phyloP scores from a whole-genome alignment of 1,140 invertebrate species.

The Anthonomus grandis region DNA sequence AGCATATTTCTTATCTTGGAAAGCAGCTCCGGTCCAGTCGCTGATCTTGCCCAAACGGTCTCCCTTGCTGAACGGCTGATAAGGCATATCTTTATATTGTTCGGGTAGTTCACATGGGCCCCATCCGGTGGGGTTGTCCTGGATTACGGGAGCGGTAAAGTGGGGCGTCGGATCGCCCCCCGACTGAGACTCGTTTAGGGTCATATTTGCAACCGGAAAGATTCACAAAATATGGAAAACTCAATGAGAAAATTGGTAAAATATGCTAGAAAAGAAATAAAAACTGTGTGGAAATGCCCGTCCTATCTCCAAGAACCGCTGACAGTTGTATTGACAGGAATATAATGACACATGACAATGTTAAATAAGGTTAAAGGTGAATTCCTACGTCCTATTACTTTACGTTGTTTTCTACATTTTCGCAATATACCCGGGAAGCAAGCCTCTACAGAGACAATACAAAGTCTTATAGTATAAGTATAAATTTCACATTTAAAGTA shows the following conservation, averaged over 20 bases:
- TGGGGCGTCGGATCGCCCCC: conserved; percentile 21
- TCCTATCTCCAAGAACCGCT: too few relatives aligned
- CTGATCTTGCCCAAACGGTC: conserved; percentile 96
- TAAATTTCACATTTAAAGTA: too few relatives aligned
- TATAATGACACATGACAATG: too few relatives aligned
- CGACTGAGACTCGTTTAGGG: conserved; percentile 21
- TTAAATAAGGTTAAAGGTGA: too few relatives aligned
- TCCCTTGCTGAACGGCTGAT: conserved; percentile 96
- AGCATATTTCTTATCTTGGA: conserved; percentile 92
- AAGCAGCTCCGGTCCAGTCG: conserved; percentile 94
- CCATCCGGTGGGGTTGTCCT: conserved; percentile 91
- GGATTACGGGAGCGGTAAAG: conserved; percentile 62
- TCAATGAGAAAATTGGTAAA: neutral
- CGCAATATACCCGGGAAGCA: too few relatives aligned
- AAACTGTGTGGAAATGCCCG: too few relatives aligned
- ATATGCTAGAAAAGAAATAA: too few relatives aligned
- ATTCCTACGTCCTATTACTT: too few relatives aligned
- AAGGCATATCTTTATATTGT: conserved; percentile 96
- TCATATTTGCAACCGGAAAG: conserved; percentile 4
- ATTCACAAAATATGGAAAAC: conserved; percentile 1
- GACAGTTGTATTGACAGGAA: too few relatives aligned
- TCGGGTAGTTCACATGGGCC: conserved; percentile 92
- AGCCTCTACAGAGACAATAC: too few relatives aligned
- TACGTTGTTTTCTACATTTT: too few relatives aligned
- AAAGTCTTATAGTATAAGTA: too few relatives aligned